These are phyloP conservation scores for Copidosoma aretas DNA, from an alignment of 2,888 invertebrate species.

Conservation along the genomic window DNA sequence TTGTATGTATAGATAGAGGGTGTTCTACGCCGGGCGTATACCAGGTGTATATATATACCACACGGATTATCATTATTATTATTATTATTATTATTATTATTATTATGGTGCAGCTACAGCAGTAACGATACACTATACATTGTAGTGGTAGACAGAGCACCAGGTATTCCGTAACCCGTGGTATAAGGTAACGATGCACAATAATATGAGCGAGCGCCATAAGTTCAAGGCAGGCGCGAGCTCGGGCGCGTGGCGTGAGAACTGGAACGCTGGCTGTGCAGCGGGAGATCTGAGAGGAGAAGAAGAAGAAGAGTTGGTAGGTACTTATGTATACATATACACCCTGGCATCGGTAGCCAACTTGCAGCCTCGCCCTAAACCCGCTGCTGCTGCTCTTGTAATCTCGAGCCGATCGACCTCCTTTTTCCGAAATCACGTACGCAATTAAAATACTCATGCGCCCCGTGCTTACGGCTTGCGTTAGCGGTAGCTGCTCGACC, in stretches of 20 bases:
- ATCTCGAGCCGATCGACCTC: constrained; percentile 2
- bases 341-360: constrained; percentile 27
- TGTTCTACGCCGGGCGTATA: no score
- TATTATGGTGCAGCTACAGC: no score
- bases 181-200: constrained; percentile 44
- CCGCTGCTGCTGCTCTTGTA: constrained; percentile 23
- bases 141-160: background rate
- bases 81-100: no score
- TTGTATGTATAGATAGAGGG: no score
- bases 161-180: constrained; percentile 43
- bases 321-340: background rate
- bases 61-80: no score
- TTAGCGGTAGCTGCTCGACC: no score
- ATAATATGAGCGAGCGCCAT: constrained; percentile 42
- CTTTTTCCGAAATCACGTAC: constrained; percentile 1
- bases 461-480: background rate
- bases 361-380: constrained; percentile 41
- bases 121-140: no score
- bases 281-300: no score
- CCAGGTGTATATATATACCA: no score
- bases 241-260: constrained; percentile 55
- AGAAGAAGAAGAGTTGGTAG: constrained; percentile 37
- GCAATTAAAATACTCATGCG: background rate
- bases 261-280: constrained; percentile 49
- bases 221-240: constrained; percentile 48